Base-by-base conservation (phyloP, 2,113 vertebrate genomes). In the Misgurnus anguillicaudatus region DNA sequence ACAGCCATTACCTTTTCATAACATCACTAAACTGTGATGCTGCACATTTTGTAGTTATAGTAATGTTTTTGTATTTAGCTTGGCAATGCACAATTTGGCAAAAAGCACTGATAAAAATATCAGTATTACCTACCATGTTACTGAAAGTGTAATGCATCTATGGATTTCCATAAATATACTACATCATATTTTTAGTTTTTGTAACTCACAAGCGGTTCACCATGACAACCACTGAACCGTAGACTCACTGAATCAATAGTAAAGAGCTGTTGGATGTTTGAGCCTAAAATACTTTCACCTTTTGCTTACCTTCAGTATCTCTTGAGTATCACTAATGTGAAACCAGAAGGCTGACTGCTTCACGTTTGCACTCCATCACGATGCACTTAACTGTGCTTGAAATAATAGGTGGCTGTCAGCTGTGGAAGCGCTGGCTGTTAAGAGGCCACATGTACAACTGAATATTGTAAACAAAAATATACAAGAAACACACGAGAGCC, bases 221-320 rank as follows among this genome's bases (percentile, higher is more conserved):
- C 76, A 71, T 79, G 80, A 79, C 83, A 81, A 71, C 70, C 31
- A 1, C 19, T 61, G 71, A 66, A 75, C 31, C 42, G 63, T 60
- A 81, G 36, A 71, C 58, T 14, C 9, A 31, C 47, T 53, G 16
- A 77, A 81, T 81, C 83, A 79, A 81, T 84, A 71, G 9, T 16
- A 58, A 48, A 65, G 55, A 17, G 17, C 8, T 79, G 68, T n/a
- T 53, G 36, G 9, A 19, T 53, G 11, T 69, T 48, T 38, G 7
- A 38, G 57, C 31, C 36, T 39, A 11, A 38, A 76, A 47, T n/a
- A 58, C 48, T 78, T 76, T 57, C 8, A 48, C 62, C 66, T 69
- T 68, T 55, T 21, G 36, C 51, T 69, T 62, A 66, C 41, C 77
- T 70, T 61, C 58, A 63, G 64, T 42, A 78, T 41, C 42, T 42